Evolutionary conservation across 2,888 invertebrate genomes (phyloP).

Genomic region (Auanema sp.): DNA sequence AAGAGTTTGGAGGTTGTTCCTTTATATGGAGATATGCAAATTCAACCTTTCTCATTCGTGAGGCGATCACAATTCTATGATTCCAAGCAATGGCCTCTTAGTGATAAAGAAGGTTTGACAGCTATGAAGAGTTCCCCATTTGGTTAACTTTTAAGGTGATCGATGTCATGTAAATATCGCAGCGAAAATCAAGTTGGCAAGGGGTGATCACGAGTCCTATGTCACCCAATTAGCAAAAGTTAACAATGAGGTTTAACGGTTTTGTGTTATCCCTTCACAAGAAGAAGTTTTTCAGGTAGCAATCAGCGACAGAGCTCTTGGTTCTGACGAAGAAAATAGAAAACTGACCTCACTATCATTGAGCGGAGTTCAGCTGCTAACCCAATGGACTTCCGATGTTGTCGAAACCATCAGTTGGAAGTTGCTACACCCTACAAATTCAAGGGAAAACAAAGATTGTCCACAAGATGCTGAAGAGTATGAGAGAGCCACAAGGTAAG

Average conservation of each 20-base stretch:
- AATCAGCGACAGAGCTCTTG: slow-evolving; percentile 69
- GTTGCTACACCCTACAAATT: slow-evolving; percentile 93
- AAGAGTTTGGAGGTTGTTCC: slow-evolving; percentile 90
- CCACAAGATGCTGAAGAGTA: slow-evolving; percentile 91
- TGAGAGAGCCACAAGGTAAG: slow-evolving; percentile 75
- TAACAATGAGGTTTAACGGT: slow-evolving; percentile 71
- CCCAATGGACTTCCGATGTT: slow-evolving; percentile 94
- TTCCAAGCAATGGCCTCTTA: slow-evolving; percentile 82
- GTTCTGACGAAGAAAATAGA: slow-evolving; percentile 80
- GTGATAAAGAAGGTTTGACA: slow-evolving; percentile 71
- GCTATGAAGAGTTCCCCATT: not conserved
- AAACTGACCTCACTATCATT: slow-evolving; percentile 87
- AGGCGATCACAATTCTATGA: slow-evolving; percentile 91
- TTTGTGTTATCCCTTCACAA: not conserved
- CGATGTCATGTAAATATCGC: slow-evolving; percentile 78
- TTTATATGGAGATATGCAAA: slow-evolving; percentile 98
- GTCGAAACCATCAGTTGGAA: slow-evolving; percentile 82
- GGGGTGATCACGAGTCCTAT: slow-evolving; percentile 94
- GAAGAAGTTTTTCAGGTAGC: slow-evolving; percentile 26
- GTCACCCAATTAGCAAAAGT: slow-evolving; percentile 91
- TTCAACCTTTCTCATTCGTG: slow-evolving; percentile 96
- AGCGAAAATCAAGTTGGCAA: slow-evolving; percentile 86
- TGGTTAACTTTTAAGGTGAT: slow-evolving; percentile 40
- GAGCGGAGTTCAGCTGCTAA: slow-evolving; percentile 86
- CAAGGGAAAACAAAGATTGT: slow-evolving; percentile 89